A percentile compares a stretch with the other conserved stretches of the same genome.
Conservation (phyloP, 2,113 vertebrate species). For the Shinisaurus crocodilurus region DNA sequence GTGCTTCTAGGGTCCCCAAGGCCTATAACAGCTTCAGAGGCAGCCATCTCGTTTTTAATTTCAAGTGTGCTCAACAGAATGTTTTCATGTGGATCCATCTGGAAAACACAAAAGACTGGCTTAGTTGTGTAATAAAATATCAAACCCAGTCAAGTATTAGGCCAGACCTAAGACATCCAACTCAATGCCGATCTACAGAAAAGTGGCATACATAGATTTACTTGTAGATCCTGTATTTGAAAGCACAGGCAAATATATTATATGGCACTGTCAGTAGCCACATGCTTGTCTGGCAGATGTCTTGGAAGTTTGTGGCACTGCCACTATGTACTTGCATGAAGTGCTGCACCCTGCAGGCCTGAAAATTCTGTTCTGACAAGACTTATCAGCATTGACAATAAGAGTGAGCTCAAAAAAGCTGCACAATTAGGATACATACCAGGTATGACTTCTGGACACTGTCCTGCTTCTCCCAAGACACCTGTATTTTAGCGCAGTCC, state of each 20-base stretch:
- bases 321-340: not conserved
- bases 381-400: not conserved
- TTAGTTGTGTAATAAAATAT: constrained; percentile 12
- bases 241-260: constrained; percentile 27
- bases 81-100: constrained; percentile 99
- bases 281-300: constrained; percentile 8
- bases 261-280: not conserved
- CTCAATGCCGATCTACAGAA: not conserved
- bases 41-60: constrained; percentile 97
- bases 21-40: constrained; percentile 92
- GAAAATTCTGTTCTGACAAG: constrained; percentile 26
- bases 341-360: not conserved
- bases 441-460: not conserved
- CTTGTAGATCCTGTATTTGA: not conserved
- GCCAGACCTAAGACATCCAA: not conserved
- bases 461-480: not conserved
- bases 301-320: constrained; percentile 6
- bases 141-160: not conserved
- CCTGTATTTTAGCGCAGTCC: not conserved
- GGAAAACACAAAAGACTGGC: constrained; percentile 46
- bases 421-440: not conserved
- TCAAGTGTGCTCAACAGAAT: constrained; percentile 97
- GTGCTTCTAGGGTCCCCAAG: constrained; percentile 93
- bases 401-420: not conserved
- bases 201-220: not conserved